phyloP scores from a whole-genome alignment of 92 coral and sea anemone genomes.

The Actinernus sp. region DNA sequence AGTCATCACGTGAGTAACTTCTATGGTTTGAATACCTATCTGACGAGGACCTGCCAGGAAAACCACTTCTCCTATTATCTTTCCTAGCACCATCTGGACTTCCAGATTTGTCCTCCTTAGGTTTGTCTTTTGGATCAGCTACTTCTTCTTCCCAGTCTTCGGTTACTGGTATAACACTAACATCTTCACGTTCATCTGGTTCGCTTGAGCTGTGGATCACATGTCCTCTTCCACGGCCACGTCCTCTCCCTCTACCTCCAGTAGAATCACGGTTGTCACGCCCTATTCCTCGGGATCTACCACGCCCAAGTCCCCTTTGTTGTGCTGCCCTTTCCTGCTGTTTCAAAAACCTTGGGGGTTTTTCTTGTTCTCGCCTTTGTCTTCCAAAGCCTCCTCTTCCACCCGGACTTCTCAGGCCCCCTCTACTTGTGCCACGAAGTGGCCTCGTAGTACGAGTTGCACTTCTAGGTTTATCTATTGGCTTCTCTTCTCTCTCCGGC shows the following conservation, averaged over 20 bases:
- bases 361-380: conserved; percentile 79
- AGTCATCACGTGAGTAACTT: conserved; percentile 36
- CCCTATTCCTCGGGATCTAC: conserved; percentile 57
- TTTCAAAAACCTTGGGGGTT: conserved; percentile 97
- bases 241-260: conserved; percentile 76
- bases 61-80: conserved; percentile 23
- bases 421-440: conserved; percentile 34
- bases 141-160: conserved; percentile 96
- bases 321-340: conserved; percentile 89
- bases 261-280: conserved; percentile 48
- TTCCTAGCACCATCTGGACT: conserved; percentile 2
- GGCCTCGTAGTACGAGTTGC: conserved; percentile 44
- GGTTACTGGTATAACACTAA: conserved; percentile 60
- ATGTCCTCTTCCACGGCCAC: conserved; percentile 71
- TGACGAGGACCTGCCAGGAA: conserved; percentile 20
- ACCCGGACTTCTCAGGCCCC: conserved; percentile 27
- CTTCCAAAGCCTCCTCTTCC: conserved; percentile 66
- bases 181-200: conserved; percentile 24
- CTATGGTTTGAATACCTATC: conserved; percentile 27
- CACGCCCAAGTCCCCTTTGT: conserved; percentile 64
- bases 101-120: conserved; percentile 20
- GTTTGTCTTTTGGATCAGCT: conserved; percentile 11
- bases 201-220: conserved; percentile 44
- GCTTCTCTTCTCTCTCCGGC: conserved; percentile 35
- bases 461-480: conserved; percentile 48